Evolutionary conservation across 1,140 invertebrate genomes (phyloP).

Genomic region (Zophobas atratus): DNA sequence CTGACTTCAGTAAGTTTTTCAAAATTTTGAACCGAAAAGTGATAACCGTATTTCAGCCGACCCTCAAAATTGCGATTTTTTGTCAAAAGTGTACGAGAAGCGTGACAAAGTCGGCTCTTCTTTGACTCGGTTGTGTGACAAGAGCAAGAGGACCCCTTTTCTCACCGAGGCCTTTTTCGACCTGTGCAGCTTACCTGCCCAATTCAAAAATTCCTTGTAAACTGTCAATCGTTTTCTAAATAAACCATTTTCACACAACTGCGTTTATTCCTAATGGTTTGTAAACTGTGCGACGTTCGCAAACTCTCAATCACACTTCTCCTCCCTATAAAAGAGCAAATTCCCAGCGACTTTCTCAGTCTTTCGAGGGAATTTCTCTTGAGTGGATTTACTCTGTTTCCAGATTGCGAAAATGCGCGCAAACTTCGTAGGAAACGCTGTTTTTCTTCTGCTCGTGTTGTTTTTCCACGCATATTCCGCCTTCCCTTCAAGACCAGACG

Average conservation of each 20-base stretch:
- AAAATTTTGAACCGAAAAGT: not conserved
- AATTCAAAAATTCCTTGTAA: not conserved
- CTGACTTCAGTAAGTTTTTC: not conserved
- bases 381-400: slow-evolving; percentile 5
- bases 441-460: slow-evolving; percentile 1
- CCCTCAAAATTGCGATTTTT: not conserved
- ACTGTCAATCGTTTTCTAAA: slow-evolving; percentile 8
- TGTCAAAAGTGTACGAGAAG: not conserved
- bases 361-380: not conserved
- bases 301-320: no score
- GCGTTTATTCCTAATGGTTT: slow-evolving; percentile 28
- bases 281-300: slow-evolving; percentile 3
- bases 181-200: not conserved
- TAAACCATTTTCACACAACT: not conserved
- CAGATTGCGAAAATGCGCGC: slow-evolving; percentile 29
- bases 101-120: not conserved
- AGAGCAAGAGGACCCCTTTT: not conserved
- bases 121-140: not conserved
- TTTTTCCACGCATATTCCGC: slow-evolving; percentile 22
- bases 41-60: not conserved
- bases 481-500: slow-evolving; percentile 36
- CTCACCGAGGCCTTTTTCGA: slow-evolving; percentile 13
- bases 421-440: not conserved
- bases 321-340: not conserved
- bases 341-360: not conserved